Percentiles rank a stretch among this genome's conserved stretches.
Conservation (phyloP, 2,888 invertebrate genomes). For the Thera obeliscata region DNA sequence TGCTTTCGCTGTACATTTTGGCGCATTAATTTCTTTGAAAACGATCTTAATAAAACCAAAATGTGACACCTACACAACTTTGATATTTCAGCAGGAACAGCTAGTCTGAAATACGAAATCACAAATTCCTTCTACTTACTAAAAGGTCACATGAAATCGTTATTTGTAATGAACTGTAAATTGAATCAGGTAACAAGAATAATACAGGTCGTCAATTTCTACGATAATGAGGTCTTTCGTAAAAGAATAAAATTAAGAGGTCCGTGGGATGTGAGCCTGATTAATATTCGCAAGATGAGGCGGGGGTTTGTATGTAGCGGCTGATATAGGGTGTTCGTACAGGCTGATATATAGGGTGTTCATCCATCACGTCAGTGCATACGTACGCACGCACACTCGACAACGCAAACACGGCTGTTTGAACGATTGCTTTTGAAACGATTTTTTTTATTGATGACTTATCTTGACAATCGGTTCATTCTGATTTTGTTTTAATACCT, state of each 20-base stretch:
- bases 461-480: constrained; percentile 16
- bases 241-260: constrained; percentile 56
- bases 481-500: neutral
- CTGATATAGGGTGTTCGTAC: constrained; percentile 40
- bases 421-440: constrained; percentile 47
- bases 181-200: constrained; percentile 39
- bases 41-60: neutral
- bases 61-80: constrained; percentile 16
- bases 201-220: constrained; percentile 34
- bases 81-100: constrained; percentile 31
- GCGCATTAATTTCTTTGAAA: constrained; percentile 40
- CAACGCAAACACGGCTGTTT: constrained; percentile 43
- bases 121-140: constrained; percentile 34
- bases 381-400: constrained; percentile 60
- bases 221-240: constrained; percentile 43
- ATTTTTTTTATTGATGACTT: constrained; percentile 44
- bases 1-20: constrained; percentile 53
- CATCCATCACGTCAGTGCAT: constrained; percentile 66
- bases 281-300: constrained; percentile 66
- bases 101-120: constrained; percentile 29
- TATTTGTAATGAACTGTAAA: constrained; percentile 37
- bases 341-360: constrained; percentile 60
- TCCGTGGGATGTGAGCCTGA: constrained; percentile 56
- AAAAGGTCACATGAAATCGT: constrained; percentile 35
- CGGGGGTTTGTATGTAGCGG: constrained; percentile 48